Evolutionary conservation across 2,797 vertebrate genomes (phyloP).

Genomic region (Enoplosus armatus): DNA sequence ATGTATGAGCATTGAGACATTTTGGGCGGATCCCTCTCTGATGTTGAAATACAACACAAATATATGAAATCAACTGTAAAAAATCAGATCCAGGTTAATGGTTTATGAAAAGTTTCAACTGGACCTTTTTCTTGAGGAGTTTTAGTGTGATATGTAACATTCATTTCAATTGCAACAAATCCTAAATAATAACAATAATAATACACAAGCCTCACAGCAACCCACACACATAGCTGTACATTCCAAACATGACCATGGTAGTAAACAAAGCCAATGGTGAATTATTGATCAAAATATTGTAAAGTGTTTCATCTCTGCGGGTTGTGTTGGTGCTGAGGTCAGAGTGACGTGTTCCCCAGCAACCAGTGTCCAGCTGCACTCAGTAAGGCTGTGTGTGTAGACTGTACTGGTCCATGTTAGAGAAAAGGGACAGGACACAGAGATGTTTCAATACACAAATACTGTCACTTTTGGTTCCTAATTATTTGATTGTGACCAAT

Average conservation of each 20-base stretch:
- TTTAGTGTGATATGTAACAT: neutral
- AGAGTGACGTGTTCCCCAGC: constrained; percentile 11
- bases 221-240: neutral
- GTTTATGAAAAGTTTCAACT: no score
- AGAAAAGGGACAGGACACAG: neutral
- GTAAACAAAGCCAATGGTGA: constrained; percentile 5
- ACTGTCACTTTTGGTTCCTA: neutral
- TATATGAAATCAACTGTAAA: neutral
- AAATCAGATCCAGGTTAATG: neutral
- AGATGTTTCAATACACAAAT: neutral
- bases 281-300: constrained; percentile 43
- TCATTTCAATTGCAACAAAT: neutral
- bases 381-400: neutral
- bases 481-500: neutral
- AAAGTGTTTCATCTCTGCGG: constrained; percentile 47
- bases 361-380: neutral
- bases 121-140: neutral
- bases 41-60: no score
- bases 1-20: neutral
- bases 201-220: neutral
- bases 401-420: neutral
- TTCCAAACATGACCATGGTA: neutral
- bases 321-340: constrained; percentile 25
- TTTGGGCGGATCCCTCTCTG: neutral
- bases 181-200: neutral